Base-by-base conservation (phyloP, 2,797 vertebrate genomes). In the Hyperoplus lanceolatus region DNA sequence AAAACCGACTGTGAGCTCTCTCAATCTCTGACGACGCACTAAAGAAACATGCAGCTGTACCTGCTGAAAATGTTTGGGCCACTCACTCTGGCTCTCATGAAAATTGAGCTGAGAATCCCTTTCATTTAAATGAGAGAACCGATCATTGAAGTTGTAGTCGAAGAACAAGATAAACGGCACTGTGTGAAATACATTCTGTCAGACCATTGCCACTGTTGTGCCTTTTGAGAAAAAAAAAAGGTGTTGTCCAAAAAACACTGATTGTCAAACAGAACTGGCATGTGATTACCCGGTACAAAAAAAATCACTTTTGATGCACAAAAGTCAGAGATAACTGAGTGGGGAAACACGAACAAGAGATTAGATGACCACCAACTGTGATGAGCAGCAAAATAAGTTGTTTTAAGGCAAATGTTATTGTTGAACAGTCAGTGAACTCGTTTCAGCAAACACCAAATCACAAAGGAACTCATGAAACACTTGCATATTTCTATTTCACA, bases 361-460 rank as follows among this genome's bases (percentile, higher is more conserved):
- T 72, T n/a, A 65, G 41, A 70, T 38, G 70, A 85, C 53, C 59
- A 77, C 72, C 58, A 62, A 82, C 58, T 57, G 70, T 72, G 79
- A 84, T 73, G 89, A 92, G 92, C 92, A 94, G 90, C 90, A 90
- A 87, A 90, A 85, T 67, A 74, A 87, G 58, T 55, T 61, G 29
- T 91, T 29, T 29, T 88, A 93, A 94, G 91, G 91, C 90, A 91
- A 92, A 93, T 16, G 63, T 72, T 81, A 43, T 50, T 39, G n/a
- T 72, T 74, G 67, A 87, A 80, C 67, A 84, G 85, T 88, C 81
- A 63, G 68, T 46, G 45, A 87, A 85, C 53, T 70, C 46, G 54
- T 64, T 74, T 79, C 70, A 84, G 12, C 63, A 75, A 82, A 67
- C 54, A 15, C 10, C 5, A 15, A 55, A 67, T 58, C 79, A 71